Evolutionary conservation across 2,888 invertebrate genomes (phyloP).

Genomic region (Aphodius granarius): DNA sequence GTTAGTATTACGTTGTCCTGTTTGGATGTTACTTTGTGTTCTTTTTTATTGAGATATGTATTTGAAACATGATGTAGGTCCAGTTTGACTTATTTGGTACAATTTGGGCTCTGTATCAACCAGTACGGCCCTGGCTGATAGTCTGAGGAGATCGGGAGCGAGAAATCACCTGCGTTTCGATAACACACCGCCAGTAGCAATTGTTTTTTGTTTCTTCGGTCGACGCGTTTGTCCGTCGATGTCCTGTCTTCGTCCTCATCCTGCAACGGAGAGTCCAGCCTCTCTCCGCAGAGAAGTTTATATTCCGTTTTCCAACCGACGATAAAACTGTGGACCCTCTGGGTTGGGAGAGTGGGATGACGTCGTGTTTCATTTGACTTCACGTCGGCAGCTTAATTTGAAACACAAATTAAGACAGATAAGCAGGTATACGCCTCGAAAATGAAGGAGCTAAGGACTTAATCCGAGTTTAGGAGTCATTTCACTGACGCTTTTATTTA

Average conservation of each 20-base stretch:
- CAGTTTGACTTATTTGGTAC: too few species aligned
- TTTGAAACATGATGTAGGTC: too few species aligned
- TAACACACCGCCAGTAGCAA: conserved; percentile 23
- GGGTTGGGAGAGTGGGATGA: not conserved
- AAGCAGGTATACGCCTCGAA: conserved; percentile 41
- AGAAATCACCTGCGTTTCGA: conserved; percentile 12
- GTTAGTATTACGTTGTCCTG: too few species aligned
- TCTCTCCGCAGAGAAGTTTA: not conserved
- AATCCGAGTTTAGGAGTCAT: conserved; percentile 43
- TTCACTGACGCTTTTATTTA: conserved; percentile 36
- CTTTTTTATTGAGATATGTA: too few species aligned
- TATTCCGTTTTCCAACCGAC: conserved; percentile 17
- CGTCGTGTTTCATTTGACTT: conserved; percentile 35
- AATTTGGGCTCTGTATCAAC: not conserved
- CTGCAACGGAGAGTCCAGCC: not conserved
- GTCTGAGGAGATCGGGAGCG: not conserved
- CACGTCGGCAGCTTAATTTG: conserved; percentile 43
- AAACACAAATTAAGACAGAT: conserved; percentile 47
- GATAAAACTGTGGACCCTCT: not conserved
- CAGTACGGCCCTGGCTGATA: conserved; percentile 4
- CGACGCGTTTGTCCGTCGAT: conserved; percentile 2
- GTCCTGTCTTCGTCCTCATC: conserved; percentile 16
- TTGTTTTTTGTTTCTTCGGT: conserved; percentile 22
- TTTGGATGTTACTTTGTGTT: too few species aligned
- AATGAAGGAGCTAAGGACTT: conserved; percentile 44